Conservation (phyloP, 2,797 vertebrate species). For the Momotus momota region DNA sequence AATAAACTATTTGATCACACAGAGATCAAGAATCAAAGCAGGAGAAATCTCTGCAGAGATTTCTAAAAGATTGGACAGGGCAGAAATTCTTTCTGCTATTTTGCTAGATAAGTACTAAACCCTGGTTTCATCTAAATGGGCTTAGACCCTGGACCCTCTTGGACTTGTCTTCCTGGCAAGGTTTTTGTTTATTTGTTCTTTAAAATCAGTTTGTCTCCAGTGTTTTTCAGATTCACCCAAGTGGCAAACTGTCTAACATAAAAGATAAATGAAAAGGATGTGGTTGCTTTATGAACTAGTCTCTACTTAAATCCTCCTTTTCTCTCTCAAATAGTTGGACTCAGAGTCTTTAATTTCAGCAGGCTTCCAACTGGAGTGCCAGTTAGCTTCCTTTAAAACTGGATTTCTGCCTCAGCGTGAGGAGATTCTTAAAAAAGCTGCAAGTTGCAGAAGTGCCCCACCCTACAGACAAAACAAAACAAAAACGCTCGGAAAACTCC, state of each 20-base stretch:
- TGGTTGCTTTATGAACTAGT: slow-evolving; percentile 18
- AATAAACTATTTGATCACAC: background rate
- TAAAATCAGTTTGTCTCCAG: background rate
- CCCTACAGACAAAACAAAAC: slow-evolving; percentile 24
- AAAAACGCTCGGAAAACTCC: slow-evolving; percentile 18
- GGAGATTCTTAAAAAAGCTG: slow-evolving; percentile 15
- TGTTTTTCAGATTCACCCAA: slow-evolving; percentile 31
- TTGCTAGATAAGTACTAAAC: slow-evolving; percentile 23
- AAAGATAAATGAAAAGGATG: slow-evolving; percentile 40
- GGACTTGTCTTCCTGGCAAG: background rate
- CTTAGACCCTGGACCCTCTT: background rate
- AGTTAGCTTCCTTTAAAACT: slow-evolving; percentile 4
- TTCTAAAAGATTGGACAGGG: background rate
- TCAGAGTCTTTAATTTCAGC: slow-evolving; percentile 37
- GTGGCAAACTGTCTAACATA: slow-evolving; percentile 28
- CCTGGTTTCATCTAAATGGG: background rate
- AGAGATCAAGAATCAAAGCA: slow-evolving; percentile 29
- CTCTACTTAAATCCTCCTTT: slow-evolving; percentile 32
- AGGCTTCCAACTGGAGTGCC: background rate
- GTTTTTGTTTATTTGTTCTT: background rate
- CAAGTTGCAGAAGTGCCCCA: background rate
- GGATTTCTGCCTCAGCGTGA: background rate
- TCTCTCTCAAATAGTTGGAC: slow-evolving; percentile 20
- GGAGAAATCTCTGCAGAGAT: slow-evolving; percentile 29
- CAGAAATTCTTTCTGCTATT: slow-evolving; percentile 6